These are phyloP conservation scores for Epinephelus lanceolatus DNA, from an alignment of 2,113 vertebrate species.

Conservation along the genomic window DNA sequence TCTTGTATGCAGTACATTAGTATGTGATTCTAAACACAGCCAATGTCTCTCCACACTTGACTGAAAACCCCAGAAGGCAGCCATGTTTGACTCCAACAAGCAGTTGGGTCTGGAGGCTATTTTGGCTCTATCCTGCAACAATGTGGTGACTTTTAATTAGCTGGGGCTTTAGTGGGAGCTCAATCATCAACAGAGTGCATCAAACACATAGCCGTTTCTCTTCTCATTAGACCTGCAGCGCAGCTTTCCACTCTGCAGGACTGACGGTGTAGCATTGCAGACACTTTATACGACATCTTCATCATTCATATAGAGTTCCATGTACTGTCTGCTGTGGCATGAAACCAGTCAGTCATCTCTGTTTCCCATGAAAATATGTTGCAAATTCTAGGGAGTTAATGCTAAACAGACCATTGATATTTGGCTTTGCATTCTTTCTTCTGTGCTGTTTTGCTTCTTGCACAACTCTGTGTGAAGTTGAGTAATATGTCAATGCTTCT, in stretches of 20 bases:
- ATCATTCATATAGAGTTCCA: slow-evolving; percentile 19
- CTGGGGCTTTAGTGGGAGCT: slow-evolving; percentile 39
- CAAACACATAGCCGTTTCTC: slow-evolving; percentile 48
- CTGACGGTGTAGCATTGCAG: background rate
- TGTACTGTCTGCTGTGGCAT: slow-evolving; percentile 17
- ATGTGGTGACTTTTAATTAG: slow-evolving; percentile 63
- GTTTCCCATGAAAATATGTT: slow-evolving; percentile 48
- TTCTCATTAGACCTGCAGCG: slow-evolving; percentile 50
- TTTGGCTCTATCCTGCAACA: slow-evolving; percentile 42
- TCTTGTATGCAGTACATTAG: background rate
- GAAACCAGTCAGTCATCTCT: slow-evolving; percentile 39
- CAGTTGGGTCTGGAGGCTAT: slow-evolving; percentile 35
- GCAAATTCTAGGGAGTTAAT: slow-evolving; percentile 53
- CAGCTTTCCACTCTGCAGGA: slow-evolving; percentile 20
- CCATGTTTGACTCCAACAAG: slow-evolving; percentile 45
- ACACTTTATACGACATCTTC: slow-evolving; percentile 24
- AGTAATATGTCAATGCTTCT: slow-evolving; percentile 23
- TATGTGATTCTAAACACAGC: background rate
- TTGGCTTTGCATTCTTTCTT: slow-evolving; percentile 48
- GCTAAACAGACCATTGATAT: slow-evolving; percentile 53
- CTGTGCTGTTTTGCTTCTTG: slow-evolving; percentile 41
- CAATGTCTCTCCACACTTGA: background rate
- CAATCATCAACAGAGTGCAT: slow-evolving; percentile 49
- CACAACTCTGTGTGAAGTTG: slow-evolving; percentile 49
- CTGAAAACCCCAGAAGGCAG: slow-evolving; percentile 30